These are phyloP conservation scores for Leptogaster cylindrica DNA, from an alignment of 2,888 invertebrate species.

Conservation along the genomic window DNA sequence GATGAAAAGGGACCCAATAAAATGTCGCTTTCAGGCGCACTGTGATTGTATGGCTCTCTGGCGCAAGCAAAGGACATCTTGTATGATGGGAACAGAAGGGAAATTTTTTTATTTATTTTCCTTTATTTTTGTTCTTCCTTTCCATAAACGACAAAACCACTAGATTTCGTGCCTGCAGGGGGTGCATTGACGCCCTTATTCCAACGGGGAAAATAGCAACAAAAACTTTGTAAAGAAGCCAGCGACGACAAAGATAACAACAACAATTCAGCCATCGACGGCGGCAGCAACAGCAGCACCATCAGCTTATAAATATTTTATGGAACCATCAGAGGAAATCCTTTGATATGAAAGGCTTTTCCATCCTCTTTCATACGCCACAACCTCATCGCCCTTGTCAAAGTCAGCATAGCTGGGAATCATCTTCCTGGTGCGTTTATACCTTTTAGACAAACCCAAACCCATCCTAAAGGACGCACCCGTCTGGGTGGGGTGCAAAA, in stretches of 20 bases:
- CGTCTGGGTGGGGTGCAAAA: background rate
- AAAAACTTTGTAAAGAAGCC: constrained; percentile 12
- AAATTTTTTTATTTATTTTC: too few species aligned
- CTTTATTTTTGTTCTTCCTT: too few species aligned
- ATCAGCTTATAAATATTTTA: constrained; percentile 44
- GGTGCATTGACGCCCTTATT: constrained; percentile 42
- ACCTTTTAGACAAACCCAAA: background rate
- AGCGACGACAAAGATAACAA: background rate
- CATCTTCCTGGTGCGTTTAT: background rate
- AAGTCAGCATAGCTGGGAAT: constrained; percentile 8
- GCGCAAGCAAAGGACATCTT: constrained; percentile 18
- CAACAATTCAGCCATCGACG: background rate
- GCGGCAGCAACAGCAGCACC: background rate
- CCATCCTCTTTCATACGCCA: constrained; percentile 33
- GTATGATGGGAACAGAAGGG: background rate
- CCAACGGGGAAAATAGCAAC: constrained; percentile 32
- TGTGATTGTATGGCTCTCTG: background rate
- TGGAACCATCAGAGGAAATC: constrained; percentile 44
- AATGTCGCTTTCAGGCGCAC: constrained; percentile 7
- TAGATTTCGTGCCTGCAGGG: constrained; percentile 36
- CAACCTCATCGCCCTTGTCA: constrained; percentile 35
- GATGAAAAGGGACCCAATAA: constrained; percentile 23
- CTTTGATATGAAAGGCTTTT: constrained; percentile 42
- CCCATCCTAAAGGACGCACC: background rate
- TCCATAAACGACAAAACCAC: constrained; percentile 24